A percentile compares a stretch with the other conserved stretches of the same genome.
These are phyloP conservation scores for Phaonia tiefii DNA, from an alignment of 2,888 invertebrate genomes.

Conservation along the genomic window DNA sequence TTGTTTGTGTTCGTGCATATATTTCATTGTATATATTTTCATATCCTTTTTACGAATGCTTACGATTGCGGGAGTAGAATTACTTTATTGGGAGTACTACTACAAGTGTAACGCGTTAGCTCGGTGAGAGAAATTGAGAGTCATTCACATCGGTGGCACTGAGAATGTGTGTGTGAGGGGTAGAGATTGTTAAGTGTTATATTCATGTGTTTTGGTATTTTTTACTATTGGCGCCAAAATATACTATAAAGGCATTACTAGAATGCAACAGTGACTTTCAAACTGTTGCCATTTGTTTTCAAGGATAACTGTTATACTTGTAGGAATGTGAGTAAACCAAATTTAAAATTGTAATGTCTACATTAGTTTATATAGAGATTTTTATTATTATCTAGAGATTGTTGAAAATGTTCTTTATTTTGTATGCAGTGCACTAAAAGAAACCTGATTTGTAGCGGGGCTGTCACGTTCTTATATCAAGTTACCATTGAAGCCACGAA, in stretches of 20 bases:
- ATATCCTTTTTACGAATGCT: conserved; percentile 56
- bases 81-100: conserved; percentile 53
- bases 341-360: no score
- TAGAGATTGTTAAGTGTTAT: conserved; percentile 49
- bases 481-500: no score
- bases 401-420: no score
- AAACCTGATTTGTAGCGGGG: no score
- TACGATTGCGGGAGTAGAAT: conserved; percentile 65
- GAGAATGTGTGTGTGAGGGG: background rate
- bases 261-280: conserved; percentile 66
- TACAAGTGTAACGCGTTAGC: conserved; percentile 25
- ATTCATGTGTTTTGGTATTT: conserved; percentile 42
- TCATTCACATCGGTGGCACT: no score
- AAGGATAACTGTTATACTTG: conserved; percentile 9
- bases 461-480: no score
- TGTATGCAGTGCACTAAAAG: no score
- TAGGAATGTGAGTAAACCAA: no score
- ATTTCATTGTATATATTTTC: conserved; percentile 32
- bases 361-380: no score
- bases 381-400: no score
- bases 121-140: background rate
- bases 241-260: conserved; percentile 66
- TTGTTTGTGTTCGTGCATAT: conserved; percentile 15
- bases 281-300: conserved; percentile 68
- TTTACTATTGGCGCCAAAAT: conserved; percentile 76